Conservation (phyloP, 2,888 invertebrate genomes). For the Ornithoptera priamus region DNA sequence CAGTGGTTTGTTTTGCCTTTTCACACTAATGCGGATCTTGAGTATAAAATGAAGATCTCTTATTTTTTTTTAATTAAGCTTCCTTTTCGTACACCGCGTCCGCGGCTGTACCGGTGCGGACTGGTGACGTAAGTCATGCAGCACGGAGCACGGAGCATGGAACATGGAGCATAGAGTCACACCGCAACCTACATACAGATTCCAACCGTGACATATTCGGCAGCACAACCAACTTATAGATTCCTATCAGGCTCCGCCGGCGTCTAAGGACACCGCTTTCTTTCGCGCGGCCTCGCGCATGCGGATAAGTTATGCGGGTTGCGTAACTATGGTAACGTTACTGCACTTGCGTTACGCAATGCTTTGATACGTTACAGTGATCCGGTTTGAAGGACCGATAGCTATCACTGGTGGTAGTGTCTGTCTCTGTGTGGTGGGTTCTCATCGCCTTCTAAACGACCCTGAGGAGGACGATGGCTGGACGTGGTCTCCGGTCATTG, state of each 20-base stretch:
- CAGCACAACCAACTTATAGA: constrained; percentile 47
- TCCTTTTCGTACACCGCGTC: no score
- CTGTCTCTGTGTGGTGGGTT: no score
- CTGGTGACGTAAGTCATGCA: constrained; percentile 34
- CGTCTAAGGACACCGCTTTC: constrained; percentile 72
- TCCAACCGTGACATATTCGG: constrained; percentile 31
- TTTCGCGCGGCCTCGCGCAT: constrained; percentile 58
- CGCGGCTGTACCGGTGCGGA: not conserved
- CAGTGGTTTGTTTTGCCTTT: no score
- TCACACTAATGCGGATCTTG: no score
- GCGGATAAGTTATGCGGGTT: constrained; percentile 59
- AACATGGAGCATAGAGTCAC: constrained; percentile 5
- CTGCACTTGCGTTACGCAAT: constrained; percentile 21
- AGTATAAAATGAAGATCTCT: no score
- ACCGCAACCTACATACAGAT: constrained; percentile 35
- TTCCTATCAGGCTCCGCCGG: constrained; percentile 52
- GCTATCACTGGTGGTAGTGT: no score
- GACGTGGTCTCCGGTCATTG: no score
- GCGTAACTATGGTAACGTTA: constrained; percentile 40
- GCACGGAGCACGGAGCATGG: not conserved
- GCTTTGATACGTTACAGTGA: not conserved
- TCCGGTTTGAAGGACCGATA: no score
- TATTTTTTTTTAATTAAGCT: no score
- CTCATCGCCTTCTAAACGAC: no score
- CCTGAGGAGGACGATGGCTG: no score